Base-by-base conservation (phyloP, 2,797 vertebrate species). In the Erpetoichthys calabaricus region DNA sequence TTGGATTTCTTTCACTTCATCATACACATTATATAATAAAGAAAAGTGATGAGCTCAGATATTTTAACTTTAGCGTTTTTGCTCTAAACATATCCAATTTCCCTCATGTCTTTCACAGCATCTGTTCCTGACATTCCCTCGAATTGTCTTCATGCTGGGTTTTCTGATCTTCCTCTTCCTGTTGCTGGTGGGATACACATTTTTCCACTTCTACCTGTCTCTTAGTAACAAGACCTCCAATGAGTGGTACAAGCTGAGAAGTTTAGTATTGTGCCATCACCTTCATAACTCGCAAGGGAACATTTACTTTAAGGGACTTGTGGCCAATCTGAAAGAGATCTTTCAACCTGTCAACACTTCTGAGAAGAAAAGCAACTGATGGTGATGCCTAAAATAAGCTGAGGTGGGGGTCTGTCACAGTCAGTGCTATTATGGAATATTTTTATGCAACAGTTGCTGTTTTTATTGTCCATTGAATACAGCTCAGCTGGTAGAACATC, bases 121-220 rank as follows among this genome's bases (percentile, higher is more conserved):
- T 67, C 86, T 99, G 56, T 99, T 98, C 78, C 62, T 98, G 79
- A 90, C 88, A 4, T 98, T 98, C 51, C 95, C 96, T 0, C 77
- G 92, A 69, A 87, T 97, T 2, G 67, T 97, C 69, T 93, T 96
- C 83, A 85, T 91, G 84, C 76, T 99, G 61, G 95, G 96, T 0
- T 98, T 98, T 60, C 76, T 97, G n/a, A 0, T 84, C 47, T 80
- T 96, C n/a, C 71, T 96, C 64, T 86, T 85, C 0, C 67, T 94
- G 1, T 70, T 98, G 1, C 79, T 99, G 67, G 84, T 81, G 0
- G 84, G 86, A 3, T 98, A 97, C 51, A 73, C 80, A 25, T 66
- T 85, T 67, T 98, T 99, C 70, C 75, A 67, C 45, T 65, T 82
- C 2, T 95, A 88, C 62, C 67, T 98, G 75, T 82, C 77, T 10